Base-by-base conservation (phyloP, 2,797 vertebrate species). In the Scomberomorus guttatus region DNA sequence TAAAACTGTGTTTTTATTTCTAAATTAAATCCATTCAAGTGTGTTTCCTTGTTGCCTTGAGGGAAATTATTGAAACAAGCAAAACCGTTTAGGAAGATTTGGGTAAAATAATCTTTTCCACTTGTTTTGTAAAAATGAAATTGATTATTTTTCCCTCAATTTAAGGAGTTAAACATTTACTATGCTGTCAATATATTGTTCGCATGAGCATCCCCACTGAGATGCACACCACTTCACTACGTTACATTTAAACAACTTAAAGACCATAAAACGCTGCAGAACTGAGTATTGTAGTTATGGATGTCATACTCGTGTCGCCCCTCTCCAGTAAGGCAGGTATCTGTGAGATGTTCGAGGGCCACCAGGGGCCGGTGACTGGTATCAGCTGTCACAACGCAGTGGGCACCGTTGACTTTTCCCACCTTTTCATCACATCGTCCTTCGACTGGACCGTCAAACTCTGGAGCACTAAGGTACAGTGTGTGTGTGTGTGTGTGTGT, bases 371-470 rank as follows among this genome's bases (percentile, higher is more conserved):
- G 0, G 97, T 99, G 77, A 99, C 98, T 0, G 98, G 98, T 89
- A 96, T 99, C 94, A 98, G 97, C 68, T 99, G 98, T 87, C 98
- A 99, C 92, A 96, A 96, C 89, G 98, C 98, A 0, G 96, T 98
- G 87, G 98, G 98, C 44, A 95, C 97, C 0, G 94, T 99, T 0
- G 98, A 99, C 91, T 99, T 99, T 79, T 99, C 98, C 58, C 98
- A 99, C 91, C 96, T 99, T 64, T 99, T 99, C 86, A 96, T 98
- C 89, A 98, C 98, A 1, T 99, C 98, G 1, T 99, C 98, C 3
- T 99, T 99, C 76, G 98, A 99, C 94, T 99, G 98, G 98, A 99
- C 98, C 20, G 95, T 99, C 90, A 99, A 99, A 89, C 91, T 99
- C 74, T 99, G 98, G 98, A 99, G 97, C 87, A 99, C 98, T 72